A percentile compares a stretch with the other conserved stretches of the same genome.
These are phyloP conservation scores for Gobius niger DNA, from an alignment of 2,113 vertebrate species.

Conservation along the genomic window DNA sequence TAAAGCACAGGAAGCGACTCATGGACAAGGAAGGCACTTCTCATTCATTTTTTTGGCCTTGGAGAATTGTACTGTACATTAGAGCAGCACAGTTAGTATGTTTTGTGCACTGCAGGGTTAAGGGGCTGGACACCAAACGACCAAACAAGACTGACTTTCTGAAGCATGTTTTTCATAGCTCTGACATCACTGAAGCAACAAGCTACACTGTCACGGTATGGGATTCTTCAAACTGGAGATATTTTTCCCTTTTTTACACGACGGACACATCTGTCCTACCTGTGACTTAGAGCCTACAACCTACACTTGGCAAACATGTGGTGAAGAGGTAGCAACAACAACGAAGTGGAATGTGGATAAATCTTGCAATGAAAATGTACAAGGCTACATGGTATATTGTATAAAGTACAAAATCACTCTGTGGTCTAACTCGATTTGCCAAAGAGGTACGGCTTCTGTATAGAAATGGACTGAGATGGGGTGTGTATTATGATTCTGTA, in stretches of 20 bases:
- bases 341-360: conserved; percentile 6
- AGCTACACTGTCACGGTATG: conserved; percentile 24
- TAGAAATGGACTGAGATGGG: conserved; percentile 40
- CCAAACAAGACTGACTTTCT: conserved; percentile 33
- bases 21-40: not conserved
- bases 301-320: conserved; percentile 33
- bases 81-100: conserved; percentile 54
- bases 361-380: too few species aligned
- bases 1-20: not conserved
- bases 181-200: conserved; percentile 17
- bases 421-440: conserved; percentile 63
- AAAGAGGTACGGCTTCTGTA: conserved; percentile 51
- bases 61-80: conserved; percentile 49
- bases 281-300: conserved; percentile 30
- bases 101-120: conserved; percentile 26
- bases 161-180: not conserved
- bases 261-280: not conserved
- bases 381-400: not conserved
- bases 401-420: conserved; percentile 35
- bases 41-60: conserved; percentile 21
- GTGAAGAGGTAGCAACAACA: conserved; percentile 16
- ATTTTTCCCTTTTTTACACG: not conserved
- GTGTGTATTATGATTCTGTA: conserved; percentile 56
- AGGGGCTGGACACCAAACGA: conserved; percentile 21
- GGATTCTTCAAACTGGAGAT: conserved; percentile 19